A percentile compares a stretch with the other conserved stretches of the same genome.
phyloP scores from a whole-genome alignment of 2,888 invertebrate genomes.

The Limenitis camilla region DNA sequence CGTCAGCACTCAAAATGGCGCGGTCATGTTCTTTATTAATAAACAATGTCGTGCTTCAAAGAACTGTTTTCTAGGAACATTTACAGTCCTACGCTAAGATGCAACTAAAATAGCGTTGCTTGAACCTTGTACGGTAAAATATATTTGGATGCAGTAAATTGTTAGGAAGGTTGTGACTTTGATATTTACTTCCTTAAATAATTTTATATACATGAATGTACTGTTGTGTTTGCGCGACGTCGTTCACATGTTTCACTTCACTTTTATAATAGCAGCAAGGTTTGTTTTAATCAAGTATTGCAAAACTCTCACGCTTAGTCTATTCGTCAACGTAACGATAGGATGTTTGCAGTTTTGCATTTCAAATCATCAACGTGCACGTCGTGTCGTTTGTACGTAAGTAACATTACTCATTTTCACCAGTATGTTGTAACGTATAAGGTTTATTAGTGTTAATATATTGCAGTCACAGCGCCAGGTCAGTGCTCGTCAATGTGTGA shows the following conservation, averaged over 20 bases:
- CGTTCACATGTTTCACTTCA: not conserved
- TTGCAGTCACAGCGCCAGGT: conserved; percentile 34
- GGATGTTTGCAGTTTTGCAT: conserved; percentile 60
- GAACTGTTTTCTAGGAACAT: conserved; percentile 41
- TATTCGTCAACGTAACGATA: conserved; percentile 36
- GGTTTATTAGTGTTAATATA: conserved; percentile 20
- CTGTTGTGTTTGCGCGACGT: not conserved
- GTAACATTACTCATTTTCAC: conserved; percentile 23
- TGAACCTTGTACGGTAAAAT: conserved; percentile 5
- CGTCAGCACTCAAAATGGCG: conserved; percentile 35
- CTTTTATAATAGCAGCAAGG: not conserved
- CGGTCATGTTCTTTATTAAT: conserved; percentile 44
- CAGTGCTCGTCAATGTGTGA: conserved; percentile 41
- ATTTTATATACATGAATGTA: not conserved
- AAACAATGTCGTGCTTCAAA: conserved; percentile 57
- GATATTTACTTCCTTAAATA: conserved; percentile 5
- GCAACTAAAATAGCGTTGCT: conserved; percentile 4
- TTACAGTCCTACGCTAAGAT: conserved; percentile 30
- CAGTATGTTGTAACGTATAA: conserved; percentile 18
- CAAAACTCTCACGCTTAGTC: conserved; percentile 29
- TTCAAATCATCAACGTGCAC: conserved; percentile 51
- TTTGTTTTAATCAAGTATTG: conserved; percentile 24
- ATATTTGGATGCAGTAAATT: conserved; percentile 2
- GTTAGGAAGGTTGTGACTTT: conserved; percentile 1
- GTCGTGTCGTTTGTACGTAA: conserved; percentile 28